Evolutionary conservation across 2,797 vertebrate genomes (phyloP).

Genomic region (Cottoperca gobio): DNA sequence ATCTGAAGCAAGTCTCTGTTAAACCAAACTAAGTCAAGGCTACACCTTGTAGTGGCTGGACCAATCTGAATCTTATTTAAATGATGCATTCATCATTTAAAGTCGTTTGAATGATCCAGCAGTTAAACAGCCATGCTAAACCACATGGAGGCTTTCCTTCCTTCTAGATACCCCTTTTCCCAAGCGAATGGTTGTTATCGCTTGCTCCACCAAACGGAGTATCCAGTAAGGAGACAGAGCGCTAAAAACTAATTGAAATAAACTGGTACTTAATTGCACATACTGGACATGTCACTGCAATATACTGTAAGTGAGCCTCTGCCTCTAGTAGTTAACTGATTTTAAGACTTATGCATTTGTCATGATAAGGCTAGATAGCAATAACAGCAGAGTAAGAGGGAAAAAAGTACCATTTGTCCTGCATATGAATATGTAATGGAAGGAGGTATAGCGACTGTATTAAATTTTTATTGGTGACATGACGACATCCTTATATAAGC

Average conservation of each 20-base stretch:
- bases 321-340: conserved; percentile 22
- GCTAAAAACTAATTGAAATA: conserved; percentile 20
- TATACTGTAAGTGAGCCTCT: conserved; percentile 10
- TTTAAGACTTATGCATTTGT: conserved; percentile 29
- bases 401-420: conserved; percentile 39
- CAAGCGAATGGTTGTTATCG: conserved; percentile 22
- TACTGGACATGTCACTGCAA: conserved; percentile 1
- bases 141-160: background rate
- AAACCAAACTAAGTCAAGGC: background rate
- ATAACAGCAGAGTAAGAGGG: conserved; percentile 28
- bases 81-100: conserved; percentile 16
- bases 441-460: conserved; percentile 69
- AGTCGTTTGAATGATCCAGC: conserved; percentile 1
- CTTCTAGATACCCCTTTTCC: too few relatives aligned
- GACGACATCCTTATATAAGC: conserved; percentile 79
- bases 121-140: background rate
- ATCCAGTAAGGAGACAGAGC: background rate
- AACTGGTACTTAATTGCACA: conserved; percentile 7
- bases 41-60: background rate
- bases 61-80: conserved; percentile 13
- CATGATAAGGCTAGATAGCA: conserved; percentile 15
- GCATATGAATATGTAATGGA: conserved; percentile 63
- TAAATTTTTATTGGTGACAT: conserved; percentile 74
- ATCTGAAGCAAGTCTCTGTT: conserved; percentile 13
- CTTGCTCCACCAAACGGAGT: conserved; percentile 6